Evolutionary conservation across 2,797 vertebrate species (phyloP), one percentile per base, ranked within the genome.

Genomic region (Cryptoblepharus egeriae): DNA sequence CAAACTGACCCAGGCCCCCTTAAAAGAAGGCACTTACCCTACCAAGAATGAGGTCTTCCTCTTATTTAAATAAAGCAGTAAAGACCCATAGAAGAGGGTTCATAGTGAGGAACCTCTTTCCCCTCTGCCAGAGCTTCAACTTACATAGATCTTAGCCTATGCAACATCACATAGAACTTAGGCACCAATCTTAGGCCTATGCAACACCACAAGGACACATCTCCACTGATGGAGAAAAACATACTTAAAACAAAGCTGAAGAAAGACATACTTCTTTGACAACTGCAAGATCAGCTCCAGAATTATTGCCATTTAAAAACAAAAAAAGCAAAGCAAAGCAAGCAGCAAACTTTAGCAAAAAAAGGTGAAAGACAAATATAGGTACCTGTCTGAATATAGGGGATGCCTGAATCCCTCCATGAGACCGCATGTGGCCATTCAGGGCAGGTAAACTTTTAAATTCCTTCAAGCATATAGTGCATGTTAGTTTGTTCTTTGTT

Each of bases 381-480:
- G 89, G 90, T 89, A 97, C 97, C 95, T 95, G 95, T 95, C 97
- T 97, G 91, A 95, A 93, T 87, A 91, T 93, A 72, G 95, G 94
- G 86, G 95, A 95, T 81, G 97, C 93, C 93, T 96, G 95, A 88
- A 96, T 95, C 79, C 97, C 97, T 80, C 97, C 96, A 0, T 99
- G 98, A 60, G 97, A 98, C 73, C 97, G 96, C 97, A 98, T 97
- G 94, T 99, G 98, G 80, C 98, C 97, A 13, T 98, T 99, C n/a
- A 99, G 94, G 57, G 98, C 98, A 5, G 98, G 97, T 58, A 99
- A 95, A 89, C 97, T 99, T 94, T 96, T 97, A 92, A 99, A 99
- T 75, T 97, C 97, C 83, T 97, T 97, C 74, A 96, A 94, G 93
- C 98, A 99, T 92, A 98, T 92, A 58, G 95, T 93, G 88, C 98